Conservation (phyloP, 2,797 vertebrate species). For the Chloroceryle amazona region DNA sequence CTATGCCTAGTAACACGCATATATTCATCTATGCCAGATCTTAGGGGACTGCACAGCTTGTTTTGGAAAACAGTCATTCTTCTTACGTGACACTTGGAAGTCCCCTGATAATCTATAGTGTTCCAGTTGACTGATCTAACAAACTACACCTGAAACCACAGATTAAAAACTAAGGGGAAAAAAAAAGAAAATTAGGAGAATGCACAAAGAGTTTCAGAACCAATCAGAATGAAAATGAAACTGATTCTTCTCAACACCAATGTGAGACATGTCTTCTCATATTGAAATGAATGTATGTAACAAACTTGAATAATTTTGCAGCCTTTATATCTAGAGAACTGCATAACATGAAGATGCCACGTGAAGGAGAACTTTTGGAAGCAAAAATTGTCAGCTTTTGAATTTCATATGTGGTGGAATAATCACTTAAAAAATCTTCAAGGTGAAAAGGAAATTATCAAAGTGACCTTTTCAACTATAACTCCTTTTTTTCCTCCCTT, state of each 20-base stretch:
- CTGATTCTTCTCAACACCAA: neutral
- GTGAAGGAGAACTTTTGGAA: neutral
- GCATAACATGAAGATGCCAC: neutral
- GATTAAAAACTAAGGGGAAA: neutral
- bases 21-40: conserved; percentile 44
- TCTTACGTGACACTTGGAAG: conserved; percentile 51
- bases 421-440: neutral
- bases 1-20: conserved; percentile 20
- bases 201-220: neutral
- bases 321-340: neutral
- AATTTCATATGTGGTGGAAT: neutral
- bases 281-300: neutral
- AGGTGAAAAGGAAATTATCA: neutral
- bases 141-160: conserved; percentile 55
- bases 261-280: neutral
- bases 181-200: neutral
- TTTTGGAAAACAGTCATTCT: conserved; percentile 67
- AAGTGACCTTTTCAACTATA: neutral
- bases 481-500: neutral
- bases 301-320: conserved; percentile 7
- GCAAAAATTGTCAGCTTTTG: neutral
- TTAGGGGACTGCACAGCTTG: conserved; percentile 58
- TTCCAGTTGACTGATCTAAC: conserved; percentile 24
- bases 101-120: conserved; percentile 46
- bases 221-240: neutral